Evolutionary conservation across 2,888 invertebrate genomes (phyloP).

Genomic region (Spisula subtruncata): DNA sequence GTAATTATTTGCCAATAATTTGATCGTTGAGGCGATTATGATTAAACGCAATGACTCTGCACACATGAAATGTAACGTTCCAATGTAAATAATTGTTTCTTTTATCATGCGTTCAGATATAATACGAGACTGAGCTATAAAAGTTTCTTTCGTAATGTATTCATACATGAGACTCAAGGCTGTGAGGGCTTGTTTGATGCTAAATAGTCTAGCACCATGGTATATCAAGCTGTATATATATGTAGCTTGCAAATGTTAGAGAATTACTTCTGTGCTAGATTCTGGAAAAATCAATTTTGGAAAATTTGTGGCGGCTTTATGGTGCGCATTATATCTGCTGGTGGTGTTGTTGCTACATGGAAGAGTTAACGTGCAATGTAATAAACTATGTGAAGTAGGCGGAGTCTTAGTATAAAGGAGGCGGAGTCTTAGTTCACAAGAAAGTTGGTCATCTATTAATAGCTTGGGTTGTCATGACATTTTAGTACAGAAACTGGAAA

Average conservation of each 20-base stretch:
- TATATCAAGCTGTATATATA: too few species aligned
- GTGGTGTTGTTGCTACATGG: neutral
- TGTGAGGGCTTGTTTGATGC: too few species aligned
- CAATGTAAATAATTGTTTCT: too few species aligned
- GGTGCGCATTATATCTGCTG: neutral
- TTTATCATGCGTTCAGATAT: too few species aligned
- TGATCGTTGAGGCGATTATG: too few species aligned
- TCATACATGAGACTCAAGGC: too few species aligned
- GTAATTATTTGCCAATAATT: too few species aligned
- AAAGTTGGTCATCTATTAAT: conserved; percentile 10
- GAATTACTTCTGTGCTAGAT: neutral
- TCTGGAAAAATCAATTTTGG: neutral
- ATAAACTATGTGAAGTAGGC: neutral
- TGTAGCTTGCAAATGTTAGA: neutral
- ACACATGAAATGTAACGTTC: too few species aligned
- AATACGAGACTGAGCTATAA: too few species aligned
- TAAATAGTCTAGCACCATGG: too few species aligned
- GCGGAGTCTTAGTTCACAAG: neutral
- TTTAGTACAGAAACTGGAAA: neutral
- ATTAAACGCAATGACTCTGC: too few species aligned
- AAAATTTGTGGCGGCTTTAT: neutral
- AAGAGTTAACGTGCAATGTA: neutral
- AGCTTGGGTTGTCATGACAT: neutral
- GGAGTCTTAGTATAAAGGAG: neutral
- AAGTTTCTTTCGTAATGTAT: too few species aligned